Evolutionary conservation across 2,113 vertebrate species (phyloP), one percentile per base, ranked within the genome.

Genomic region (Scartelaos histophorus): DNA sequence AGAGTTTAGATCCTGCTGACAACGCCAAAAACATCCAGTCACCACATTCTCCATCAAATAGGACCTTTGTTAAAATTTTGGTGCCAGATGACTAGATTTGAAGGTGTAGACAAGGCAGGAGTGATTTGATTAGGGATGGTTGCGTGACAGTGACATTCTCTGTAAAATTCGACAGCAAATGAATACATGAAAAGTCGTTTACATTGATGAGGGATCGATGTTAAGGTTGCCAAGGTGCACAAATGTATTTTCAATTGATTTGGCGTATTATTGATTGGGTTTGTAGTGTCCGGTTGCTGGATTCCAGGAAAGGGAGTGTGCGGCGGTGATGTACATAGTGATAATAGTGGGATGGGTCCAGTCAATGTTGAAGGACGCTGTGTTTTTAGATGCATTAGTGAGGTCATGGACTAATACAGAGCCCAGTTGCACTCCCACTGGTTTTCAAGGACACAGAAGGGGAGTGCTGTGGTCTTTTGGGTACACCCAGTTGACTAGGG

Each of bases 191-290:
- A 64, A 64, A 64, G 19, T 64, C 12, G 22, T 80, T 68, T 67
- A 47, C 73, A 67, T 62, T 13, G 49, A 76, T 47, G 17, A 13
- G 3, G n/a, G 58, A 69, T 81, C 65, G 56, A 56, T 78, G 46
- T 67, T 56, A 62, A 43, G 67, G 1, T 25, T 75, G 16, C 67
- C 2, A 35, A 74, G 67, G 69, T 76, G 69, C 76, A 71, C 38
- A 78, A 76, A 82, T 83, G 66, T 71, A 25, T 16, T 79, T 85
- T 73, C n/a, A 49, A 75, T 83, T 66, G 80, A 87, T 81, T 81
- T 74, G 35, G 15, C 64, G 67, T 51, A 68, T 21, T 51, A 76
- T 80, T 73, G 79, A 84, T 82, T 64, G 22, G 17, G 6, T n/a
- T 58, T 62, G 49, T 2, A 69, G 72, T 79, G 70, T 83, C 73